Percentiles rank a stretch among this genome's conserved stretches.
Conservation (phyloP, 2,113 vertebrate genomes). For the Forbesichthys papilliferus region DNA sequence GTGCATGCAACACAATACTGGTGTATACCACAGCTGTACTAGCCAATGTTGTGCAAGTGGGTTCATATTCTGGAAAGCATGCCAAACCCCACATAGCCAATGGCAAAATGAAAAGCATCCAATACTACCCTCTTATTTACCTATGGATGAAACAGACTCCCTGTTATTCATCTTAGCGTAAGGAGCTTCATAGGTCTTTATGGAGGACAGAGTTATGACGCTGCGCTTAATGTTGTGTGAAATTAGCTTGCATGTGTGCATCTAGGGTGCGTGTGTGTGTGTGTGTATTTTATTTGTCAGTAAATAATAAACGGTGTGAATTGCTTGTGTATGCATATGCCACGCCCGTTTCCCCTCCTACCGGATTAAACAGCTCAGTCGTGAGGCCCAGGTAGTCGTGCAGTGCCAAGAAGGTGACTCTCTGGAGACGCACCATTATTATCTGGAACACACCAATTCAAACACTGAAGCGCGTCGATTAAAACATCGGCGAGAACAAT, state of each 20-base stretch:
- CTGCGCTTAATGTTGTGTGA: conserved; percentile 68
- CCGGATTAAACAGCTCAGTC: conserved; percentile 91
- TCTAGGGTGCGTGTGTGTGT: conserved; percentile 3
- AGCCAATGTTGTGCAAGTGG: not conserved
- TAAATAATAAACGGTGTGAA: not conserved
- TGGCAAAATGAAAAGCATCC: not conserved
- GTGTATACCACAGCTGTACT: not conserved
- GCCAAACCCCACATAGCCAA: not conserved
- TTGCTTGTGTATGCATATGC: conserved; percentile 15
- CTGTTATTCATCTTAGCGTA: conserved; percentile 46
- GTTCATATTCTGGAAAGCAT: not conserved
- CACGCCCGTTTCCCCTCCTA: conserved; percentile 65
- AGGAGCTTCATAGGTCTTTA: conserved; percentile 36
- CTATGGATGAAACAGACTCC: conserved; percentile 13
- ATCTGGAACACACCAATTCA: conserved; percentile 78
- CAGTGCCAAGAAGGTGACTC: conserved; percentile 92
- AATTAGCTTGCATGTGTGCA: conserved; percentile 54
- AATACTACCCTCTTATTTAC: conserved; percentile 10
- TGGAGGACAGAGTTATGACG: conserved; percentile 50
- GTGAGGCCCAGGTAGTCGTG: conserved; percentile 95
- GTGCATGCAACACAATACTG: not conserved
- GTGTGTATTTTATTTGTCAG: conserved; percentile 1
- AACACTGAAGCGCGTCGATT: conserved; percentile 18
- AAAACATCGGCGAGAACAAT: not conserved
- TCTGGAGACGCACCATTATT: conserved; percentile 96